These are phyloP conservation scores for Drosophila nigromelanica DNA, from an alignment of 1,140 invertebrate genomes.

Conservation along the genomic window DNA sequence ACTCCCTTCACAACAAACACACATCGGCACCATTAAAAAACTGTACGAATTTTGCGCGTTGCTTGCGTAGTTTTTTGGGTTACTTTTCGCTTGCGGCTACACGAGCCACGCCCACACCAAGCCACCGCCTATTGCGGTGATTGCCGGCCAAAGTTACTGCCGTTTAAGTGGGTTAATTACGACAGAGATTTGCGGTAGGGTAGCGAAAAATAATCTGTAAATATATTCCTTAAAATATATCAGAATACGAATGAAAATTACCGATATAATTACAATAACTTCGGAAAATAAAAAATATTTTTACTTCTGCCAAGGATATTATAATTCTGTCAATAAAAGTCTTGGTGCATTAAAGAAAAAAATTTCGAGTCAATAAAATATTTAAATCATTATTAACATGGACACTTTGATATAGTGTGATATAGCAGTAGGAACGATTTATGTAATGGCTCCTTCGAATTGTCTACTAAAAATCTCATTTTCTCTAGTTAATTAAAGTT, in stretches of 20 bases:
- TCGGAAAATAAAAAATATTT: too few relatives aligned
- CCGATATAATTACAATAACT: too few relatives aligned
- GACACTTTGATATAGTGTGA: too few relatives aligned
- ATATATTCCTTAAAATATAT: constrained; percentile 13
- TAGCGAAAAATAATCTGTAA: constrained; percentile 21
- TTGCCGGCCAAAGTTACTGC: constrained; percentile 46
- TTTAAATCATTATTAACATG: too few relatives aligned
- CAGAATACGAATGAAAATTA: neutral
- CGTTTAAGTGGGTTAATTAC: constrained; percentile 74
- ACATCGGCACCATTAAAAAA: constrained; percentile 66
- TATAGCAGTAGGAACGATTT: too few relatives aligned
- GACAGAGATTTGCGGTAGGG: constrained; percentile 36
- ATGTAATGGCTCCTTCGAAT: too few relatives aligned
- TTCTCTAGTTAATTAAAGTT: too few relatives aligned
- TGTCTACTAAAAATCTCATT: too few relatives aligned
- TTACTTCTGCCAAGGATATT: too few relatives aligned
- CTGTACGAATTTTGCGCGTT: constrained; percentile 63
- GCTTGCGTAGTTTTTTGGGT: constrained; percentile 45
- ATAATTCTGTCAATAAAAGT: too few relatives aligned
- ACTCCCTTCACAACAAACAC: constrained; percentile 18
- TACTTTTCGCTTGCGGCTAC: constrained; percentile 30
- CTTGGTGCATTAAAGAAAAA: too few relatives aligned
- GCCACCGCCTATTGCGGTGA: constrained; percentile 34
- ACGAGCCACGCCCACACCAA: constrained; percentile 30
- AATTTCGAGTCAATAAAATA: too few relatives aligned